Evolutionary conservation across 2,797 vertebrate species (phyloP).

Genomic region (Pangasius sanitwongsei): DNA sequence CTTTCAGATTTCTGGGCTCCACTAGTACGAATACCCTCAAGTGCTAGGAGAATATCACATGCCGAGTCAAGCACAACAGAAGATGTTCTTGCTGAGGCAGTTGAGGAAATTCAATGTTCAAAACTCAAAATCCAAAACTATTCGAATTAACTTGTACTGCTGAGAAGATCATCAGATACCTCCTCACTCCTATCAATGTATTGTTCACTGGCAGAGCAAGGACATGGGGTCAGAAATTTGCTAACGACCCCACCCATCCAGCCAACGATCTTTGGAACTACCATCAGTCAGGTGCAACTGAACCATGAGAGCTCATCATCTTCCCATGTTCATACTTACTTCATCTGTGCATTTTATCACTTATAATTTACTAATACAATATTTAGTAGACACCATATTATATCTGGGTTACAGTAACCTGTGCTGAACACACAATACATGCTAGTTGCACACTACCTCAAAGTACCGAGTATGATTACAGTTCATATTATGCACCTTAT

Average conservation of each 20-base stretch:
- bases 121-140: background rate
- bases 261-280: background rate
- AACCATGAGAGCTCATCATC: background rate
- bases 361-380: background rate
- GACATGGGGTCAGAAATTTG: background rate
- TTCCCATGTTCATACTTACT: too few species aligned
- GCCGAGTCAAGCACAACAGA: background rate
- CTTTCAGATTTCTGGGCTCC: slow-evolving; percentile 6
- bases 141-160: background rate
- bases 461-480: background rate
- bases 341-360: too few species aligned
- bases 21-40: background rate
- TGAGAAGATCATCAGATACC: background rate
- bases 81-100: background rate
- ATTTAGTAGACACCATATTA: background rate
- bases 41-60: background rate
- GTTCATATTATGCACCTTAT: background rate
- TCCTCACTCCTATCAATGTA: background rate
- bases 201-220: background rate
- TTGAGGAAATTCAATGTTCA: background rate
- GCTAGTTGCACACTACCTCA: background rate
- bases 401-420: background rate
- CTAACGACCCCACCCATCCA: background rate
- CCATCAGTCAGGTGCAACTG: background rate
- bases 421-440: background rate